Percentiles rank a stretch among this genome's conserved stretches.
These are phyloP conservation scores for Momotus momota DNA, from an alignment of 2,797 vertebrate genomes.

Conservation along the genomic window DNA sequence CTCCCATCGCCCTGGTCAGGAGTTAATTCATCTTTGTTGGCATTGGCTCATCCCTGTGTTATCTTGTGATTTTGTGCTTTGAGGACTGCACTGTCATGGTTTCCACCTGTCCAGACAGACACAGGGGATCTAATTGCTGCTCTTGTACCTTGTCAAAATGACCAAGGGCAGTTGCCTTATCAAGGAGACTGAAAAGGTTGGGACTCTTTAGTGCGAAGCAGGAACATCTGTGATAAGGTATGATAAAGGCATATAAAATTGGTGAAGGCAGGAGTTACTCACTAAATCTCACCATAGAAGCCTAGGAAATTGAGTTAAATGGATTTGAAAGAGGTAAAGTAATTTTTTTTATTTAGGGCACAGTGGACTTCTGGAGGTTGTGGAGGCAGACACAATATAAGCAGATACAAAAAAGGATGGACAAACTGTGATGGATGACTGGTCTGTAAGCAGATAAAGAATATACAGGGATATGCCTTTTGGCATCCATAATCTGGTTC, in stretches of 20 bases:
- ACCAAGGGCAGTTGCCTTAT: background rate
- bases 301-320: background rate
- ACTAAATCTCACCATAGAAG: background rate
- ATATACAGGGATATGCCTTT: background rate
- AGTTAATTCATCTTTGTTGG: background rate
- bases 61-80: background rate
- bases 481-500: background rate
- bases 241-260: background rate
- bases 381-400: background rate
- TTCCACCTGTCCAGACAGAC: background rate
- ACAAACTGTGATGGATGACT: background rate
- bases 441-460: background rate
- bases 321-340: background rate
- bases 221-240: background rate
- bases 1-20: background rate
- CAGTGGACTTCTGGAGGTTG: background rate
- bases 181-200: background rate
- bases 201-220: background rate
- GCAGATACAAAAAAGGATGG: background rate
- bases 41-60: background rate
- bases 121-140: background rate
- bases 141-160: constrained; percentile 4
- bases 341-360: background rate
- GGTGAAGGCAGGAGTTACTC: background rate
- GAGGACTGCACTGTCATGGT: background rate